A percentile compares a stretch with the other conserved stretches of the same genome.
These are phyloP conservation scores for Gobiocypris rarus DNA, from an alignment of 2,113 vertebrate species.

Conservation along the genomic window DNA sequence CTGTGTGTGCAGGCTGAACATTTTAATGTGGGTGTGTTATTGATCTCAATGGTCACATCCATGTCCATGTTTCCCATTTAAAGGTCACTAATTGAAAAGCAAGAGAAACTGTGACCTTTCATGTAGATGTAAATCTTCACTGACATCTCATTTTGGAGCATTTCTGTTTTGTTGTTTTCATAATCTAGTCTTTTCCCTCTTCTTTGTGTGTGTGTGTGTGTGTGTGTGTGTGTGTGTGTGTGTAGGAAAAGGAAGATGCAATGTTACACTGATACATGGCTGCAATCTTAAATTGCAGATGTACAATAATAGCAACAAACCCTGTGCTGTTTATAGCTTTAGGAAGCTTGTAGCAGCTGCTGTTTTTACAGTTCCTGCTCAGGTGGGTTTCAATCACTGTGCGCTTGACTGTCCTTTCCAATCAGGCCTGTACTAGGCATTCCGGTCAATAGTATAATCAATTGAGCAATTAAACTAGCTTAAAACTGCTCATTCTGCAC, in stretches of 20 bases:
- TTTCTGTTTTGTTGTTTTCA: conserved; percentile 17
- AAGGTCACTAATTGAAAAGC: conserved; percentile 69
- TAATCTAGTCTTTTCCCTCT: conserved; percentile 10
- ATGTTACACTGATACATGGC: conserved; percentile 60
- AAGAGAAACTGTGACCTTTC: conserved; percentile 72
- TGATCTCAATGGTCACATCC: conserved; percentile 59
- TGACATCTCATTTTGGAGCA: conserved; percentile 61
- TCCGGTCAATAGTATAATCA: conserved; percentile 70
- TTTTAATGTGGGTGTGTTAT: conserved; percentile 57
- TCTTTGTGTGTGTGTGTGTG: background rate
- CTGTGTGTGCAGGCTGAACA: conserved; percentile 23
- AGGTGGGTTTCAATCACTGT: conserved; percentile 54
- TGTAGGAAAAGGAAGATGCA: conserved; percentile 37
- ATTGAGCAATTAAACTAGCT: conserved; percentile 72
- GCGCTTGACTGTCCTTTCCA: conserved; percentile 66
- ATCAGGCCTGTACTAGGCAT: conserved; percentile 65
- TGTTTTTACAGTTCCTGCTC: conserved; percentile 13
- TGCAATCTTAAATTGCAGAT: conserved; percentile 53
- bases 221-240: too few species aligned
- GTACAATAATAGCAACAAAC: conserved; percentile 55
- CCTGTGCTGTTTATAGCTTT: conserved; percentile 37
- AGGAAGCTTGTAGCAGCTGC: conserved; percentile 6
- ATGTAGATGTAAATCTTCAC: conserved; percentile 50
- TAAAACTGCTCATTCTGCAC: conserved; percentile 45
- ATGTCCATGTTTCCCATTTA: conserved; percentile 60